Percentiles rank a stretch among this genome's conserved stretches.
These are phyloP conservation scores for Eurytoma californica DNA, from an alignment of 2,888 invertebrate species.

Conservation along the genomic window DNA sequence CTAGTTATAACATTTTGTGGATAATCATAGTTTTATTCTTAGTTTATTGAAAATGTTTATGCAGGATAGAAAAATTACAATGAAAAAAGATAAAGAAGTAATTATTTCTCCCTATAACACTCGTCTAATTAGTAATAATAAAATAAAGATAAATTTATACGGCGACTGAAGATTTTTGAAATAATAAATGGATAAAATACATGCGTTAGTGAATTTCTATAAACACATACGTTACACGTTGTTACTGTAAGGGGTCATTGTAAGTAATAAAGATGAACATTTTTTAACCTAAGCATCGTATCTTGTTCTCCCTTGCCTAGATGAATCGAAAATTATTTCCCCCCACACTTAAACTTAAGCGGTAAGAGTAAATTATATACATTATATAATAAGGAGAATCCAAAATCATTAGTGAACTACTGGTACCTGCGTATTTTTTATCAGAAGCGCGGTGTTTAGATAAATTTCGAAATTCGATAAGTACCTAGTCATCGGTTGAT, in stretches of 20 bases:
- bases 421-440: slow-evolving; percentile 52
- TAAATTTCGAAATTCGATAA: no score
- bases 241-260: slow-evolving; percentile 35
- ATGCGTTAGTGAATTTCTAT: not conserved
- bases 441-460: slow-evolving; percentile 29
- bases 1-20: no score
- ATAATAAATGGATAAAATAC: not conserved
- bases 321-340: slow-evolving; percentile 9
- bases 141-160: not conserved
- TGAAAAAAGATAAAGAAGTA: no score
- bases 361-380: slow-evolving; percentile 29
- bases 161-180: slow-evolving; percentile 34
- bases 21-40: no score
- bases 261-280: slow-evolving; percentile 43
- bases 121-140: not conserved
- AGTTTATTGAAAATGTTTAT: no score
- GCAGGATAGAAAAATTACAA: no score
- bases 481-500: not conserved
- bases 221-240: slow-evolving; percentile 28
- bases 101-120: not conserved
- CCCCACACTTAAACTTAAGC: slow-evolving; percentile 24
- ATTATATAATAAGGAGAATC: slow-evolving; percentile 12
- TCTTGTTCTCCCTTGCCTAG: slow-evolving; percentile 45
- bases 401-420: slow-evolving; percentile 33
- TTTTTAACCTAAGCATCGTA: slow-evolving; percentile 42